These are phyloP conservation scores for Stenchaetothrips biformis DNA, from an alignment of 2,888 invertebrate species.

Conservation along the genomic window DNA sequence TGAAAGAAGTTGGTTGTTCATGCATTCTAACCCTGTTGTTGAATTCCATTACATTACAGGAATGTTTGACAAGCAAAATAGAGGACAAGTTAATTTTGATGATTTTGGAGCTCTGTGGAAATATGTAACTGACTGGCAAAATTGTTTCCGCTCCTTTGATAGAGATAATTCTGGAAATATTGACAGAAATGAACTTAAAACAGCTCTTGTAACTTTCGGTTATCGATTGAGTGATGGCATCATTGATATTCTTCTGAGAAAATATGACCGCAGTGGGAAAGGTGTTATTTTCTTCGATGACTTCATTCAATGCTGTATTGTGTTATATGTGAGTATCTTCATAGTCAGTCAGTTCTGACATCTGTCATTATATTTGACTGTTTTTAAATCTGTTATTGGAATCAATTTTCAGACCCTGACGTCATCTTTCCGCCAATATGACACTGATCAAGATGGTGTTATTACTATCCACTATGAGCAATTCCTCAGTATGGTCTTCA, in stretches of 20 bases:
- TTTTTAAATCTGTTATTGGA: conserved; percentile 36
- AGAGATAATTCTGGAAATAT: conserved; percentile 89
- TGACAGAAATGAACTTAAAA: conserved; percentile 82
- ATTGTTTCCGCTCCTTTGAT: conserved; percentile 91
- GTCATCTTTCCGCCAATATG: conserved; percentile 77
- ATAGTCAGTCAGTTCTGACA: conserved; percentile 5
- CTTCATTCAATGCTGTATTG: conserved; percentile 94
- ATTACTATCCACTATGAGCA: conserved; percentile 95
- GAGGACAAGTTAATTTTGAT: conserved; percentile 86
- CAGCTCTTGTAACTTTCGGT: conserved; percentile 85
- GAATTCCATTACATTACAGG: conserved; percentile 52
- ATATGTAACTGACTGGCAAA: conserved; percentile 97
- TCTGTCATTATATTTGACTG: conserved; percentile 29
- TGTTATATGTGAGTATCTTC: conserved; percentile 73
- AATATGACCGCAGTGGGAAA: conserved; percentile 89
- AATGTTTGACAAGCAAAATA: conserved; percentile 73
- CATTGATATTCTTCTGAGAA: conserved; percentile 73
- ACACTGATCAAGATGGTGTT: conserved; percentile 90
- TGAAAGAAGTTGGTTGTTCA: conserved; percentile 25
- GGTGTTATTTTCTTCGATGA: conserved; percentile 95
- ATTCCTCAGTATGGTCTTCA: conserved; percentile 81
- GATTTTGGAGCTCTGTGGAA: conserved; percentile 97
- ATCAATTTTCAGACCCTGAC: conserved; percentile 74
- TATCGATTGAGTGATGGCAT: conserved; percentile 79
- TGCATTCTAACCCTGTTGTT: conserved; percentile 53